Evolutionary conservation across 2,888 invertebrate genomes (phyloP).

Genomic region (Apoda limacodes): DNA sequence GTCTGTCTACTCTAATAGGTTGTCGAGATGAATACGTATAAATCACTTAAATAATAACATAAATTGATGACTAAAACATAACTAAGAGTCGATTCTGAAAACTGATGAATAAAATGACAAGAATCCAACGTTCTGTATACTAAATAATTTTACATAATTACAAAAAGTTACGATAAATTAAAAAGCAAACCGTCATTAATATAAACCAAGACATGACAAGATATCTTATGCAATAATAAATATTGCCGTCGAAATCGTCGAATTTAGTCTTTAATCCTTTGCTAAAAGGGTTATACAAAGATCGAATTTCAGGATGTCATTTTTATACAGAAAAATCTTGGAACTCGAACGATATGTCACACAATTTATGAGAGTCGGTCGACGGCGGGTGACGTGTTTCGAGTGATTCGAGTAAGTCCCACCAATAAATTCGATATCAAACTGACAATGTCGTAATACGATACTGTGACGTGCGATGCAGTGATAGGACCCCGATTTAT

Average conservation of each 20-base stretch:
- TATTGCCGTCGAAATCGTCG: conserved; percentile 18
- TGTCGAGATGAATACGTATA: too few relatives aligned
- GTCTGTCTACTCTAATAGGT: too few relatives aligned
- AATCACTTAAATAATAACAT: too few relatives aligned
- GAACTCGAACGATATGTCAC: conserved; percentile 57
- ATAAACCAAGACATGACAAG: conserved; percentile 42
- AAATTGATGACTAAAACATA: too few relatives aligned
- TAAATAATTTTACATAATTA: too few relatives aligned
- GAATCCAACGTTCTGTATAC: conserved; percentile 1
- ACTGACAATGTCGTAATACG: conserved; percentile 59
- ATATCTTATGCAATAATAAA: conserved; percentile 32
- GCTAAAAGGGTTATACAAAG: conserved; percentile 25
- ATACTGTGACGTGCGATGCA: conserved; percentile 49
- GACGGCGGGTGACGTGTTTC: conserved; percentile 46
- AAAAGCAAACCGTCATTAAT: conserved; percentile 52
- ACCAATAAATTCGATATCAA: conserved; percentile 59
- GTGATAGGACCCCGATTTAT: conserved; percentile 52
- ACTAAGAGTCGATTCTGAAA: not conserved
- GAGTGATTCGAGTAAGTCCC: conserved; percentile 47
- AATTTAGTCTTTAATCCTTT: conserved; percentile 28
- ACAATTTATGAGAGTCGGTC: conserved; percentile 53
- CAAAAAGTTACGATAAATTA: conserved; percentile 50
- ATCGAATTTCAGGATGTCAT: conserved; percentile 14
- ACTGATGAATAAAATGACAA: conserved; percentile 2
- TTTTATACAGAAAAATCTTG: conserved; percentile 42